These are phyloP conservation scores for Pavo muticus DNA, from an alignment of 2,113 vertebrate species.

Conservation along the genomic window DNA sequence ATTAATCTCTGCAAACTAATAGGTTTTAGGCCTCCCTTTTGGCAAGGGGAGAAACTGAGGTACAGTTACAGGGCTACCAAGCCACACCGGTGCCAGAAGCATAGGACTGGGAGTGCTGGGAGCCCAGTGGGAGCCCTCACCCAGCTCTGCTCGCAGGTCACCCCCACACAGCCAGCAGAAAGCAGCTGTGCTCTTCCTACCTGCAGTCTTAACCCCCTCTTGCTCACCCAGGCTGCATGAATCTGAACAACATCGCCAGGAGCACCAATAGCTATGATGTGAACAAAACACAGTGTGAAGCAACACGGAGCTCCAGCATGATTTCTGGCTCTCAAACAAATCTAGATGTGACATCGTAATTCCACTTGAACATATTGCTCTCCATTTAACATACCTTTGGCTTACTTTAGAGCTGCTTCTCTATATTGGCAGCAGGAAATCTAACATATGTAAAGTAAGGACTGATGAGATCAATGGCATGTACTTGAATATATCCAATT, in stretches of 20 bases:
- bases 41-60: neutral
- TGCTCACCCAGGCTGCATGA: neutral
- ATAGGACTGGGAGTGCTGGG: neutral
- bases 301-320: neutral
- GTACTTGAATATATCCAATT: slow-evolving; percentile 40
- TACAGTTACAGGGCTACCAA: neutral
- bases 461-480: slow-evolving; percentile 45
- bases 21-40: neutral
- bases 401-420: slow-evolving; percentile 63
- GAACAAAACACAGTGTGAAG: neutral
- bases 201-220: neutral
- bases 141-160: neutral
- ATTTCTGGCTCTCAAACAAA: slow-evolving; percentile 61
- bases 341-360: slow-evolving; percentile 31
- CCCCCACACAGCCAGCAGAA: neutral
- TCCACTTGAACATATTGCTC: slow-evolving; percentile 61
- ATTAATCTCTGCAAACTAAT: neutral
- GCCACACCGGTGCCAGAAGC: neutral
- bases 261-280: neutral
- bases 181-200: neutral
- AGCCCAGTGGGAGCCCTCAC: neutral
- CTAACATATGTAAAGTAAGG: slow-evolving; percentile 52
- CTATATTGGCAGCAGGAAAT: slow-evolving; percentile 28
- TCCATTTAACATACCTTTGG: slow-evolving; percentile 56
- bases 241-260: neutral